A percentile compares a stretch with the other conserved stretches of the same genome.
phyloP scores from a whole-genome alignment of 2,888 invertebrate species.

The Sialis fuliginosa region DNA sequence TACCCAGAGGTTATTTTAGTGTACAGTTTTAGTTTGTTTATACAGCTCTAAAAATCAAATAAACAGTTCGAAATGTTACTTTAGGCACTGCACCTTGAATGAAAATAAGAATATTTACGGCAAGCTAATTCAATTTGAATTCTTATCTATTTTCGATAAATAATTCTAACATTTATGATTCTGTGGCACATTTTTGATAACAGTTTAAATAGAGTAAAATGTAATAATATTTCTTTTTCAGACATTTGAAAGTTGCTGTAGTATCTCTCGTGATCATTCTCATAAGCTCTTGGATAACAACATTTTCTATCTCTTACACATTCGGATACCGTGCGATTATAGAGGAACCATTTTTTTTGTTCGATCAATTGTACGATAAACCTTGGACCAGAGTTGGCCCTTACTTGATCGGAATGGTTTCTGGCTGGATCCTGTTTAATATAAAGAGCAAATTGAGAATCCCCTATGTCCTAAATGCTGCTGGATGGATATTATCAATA shows the following conservation, averaged over 20 bases:
- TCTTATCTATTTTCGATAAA: too few relatives aligned
- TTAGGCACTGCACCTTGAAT: too few relatives aligned
- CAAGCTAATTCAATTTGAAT: too few relatives aligned
- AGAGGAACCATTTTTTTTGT: slow-evolving; percentile 65
- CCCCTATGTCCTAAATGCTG: slow-evolving; percentile 32
- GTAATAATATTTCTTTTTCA: slow-evolving; percentile 15
- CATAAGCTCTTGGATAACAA: slow-evolving; percentile 55
- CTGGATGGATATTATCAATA: slow-evolving; percentile 42
- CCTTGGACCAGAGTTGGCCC: slow-evolving; percentile 71
- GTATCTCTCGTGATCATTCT: slow-evolving; percentile 37
- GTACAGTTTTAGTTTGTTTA: too few relatives aligned
- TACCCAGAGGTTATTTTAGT: too few relatives aligned
- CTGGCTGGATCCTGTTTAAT: slow-evolving; percentile 54
- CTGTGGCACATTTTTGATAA: too few relatives aligned
- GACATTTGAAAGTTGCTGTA: slow-evolving; percentile 45
- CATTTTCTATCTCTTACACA: slow-evolving; percentile 55
- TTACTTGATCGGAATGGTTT: slow-evolving; percentile 60
- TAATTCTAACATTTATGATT: too few relatives aligned
- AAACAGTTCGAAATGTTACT: too few relatives aligned
- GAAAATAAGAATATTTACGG: too few relatives aligned
- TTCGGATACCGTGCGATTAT: slow-evolving; percentile 58
- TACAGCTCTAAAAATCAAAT: too few relatives aligned
- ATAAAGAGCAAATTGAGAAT: slow-evolving; percentile 45
- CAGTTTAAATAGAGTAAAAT: too few relatives aligned
- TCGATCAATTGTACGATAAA: slow-evolving; percentile 67